These are phyloP conservation scores for Listronotus bonariensis DNA, from an alignment of 1,140 invertebrate genomes.

Conservation along the genomic window DNA sequence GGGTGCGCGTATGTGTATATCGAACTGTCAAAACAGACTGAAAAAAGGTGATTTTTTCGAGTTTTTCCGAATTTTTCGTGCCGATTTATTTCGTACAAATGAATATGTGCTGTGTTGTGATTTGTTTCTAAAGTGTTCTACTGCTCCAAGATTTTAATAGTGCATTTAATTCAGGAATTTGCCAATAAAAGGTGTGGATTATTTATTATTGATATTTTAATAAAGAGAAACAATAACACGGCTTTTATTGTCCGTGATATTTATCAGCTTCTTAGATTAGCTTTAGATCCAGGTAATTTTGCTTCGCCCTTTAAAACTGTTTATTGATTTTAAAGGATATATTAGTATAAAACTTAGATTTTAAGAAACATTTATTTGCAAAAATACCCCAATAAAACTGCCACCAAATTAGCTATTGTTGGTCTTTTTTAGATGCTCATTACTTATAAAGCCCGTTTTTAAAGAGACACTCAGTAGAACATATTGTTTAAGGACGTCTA, in stretches of 20 bases:
- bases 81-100: constrained; percentile 11
- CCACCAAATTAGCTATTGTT: no score
- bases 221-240: constrained; percentile 11
- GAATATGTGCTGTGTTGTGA: constrained; percentile 35
- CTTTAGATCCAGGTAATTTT: neutral
- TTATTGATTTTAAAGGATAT: no score
- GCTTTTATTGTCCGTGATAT: neutral
- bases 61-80: constrained; percentile 8
- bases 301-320: no score
- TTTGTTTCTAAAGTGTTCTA: constrained; percentile 14
- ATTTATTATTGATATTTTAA: constrained; percentile 22
- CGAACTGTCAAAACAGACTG: constrained; percentile 38
- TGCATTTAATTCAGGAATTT: constrained; percentile 17
- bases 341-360: no score
- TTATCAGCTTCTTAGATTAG: constrained; percentile 7
- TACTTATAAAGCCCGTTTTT: neutral
- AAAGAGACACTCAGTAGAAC: neutral
- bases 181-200: constrained; percentile 30
- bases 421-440: no score
- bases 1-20: constrained; percentile 37
- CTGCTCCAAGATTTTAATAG: constrained; percentile 6
- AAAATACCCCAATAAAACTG: no score
- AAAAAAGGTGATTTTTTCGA: constrained; percentile 16
- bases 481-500: neutral
- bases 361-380: no score